Conservation (phyloP, 2,888 invertebrate species). For the Nemapogon koenigi region DNA sequence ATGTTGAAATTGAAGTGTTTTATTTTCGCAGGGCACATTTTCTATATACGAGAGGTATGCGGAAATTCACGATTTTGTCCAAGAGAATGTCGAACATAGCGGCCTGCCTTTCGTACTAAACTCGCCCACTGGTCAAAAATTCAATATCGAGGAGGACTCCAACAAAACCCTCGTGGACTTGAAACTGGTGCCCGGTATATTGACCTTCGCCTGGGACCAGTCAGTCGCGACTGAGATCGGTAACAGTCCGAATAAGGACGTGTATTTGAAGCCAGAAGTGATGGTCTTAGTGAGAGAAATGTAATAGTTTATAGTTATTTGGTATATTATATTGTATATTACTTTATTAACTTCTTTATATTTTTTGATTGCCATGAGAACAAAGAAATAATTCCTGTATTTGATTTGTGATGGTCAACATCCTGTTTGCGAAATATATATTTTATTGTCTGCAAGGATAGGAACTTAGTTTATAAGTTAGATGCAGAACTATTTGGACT, state of each 20-base stretch:
- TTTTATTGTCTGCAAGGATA: too few relatives aligned
- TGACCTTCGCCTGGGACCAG: slow-evolving; percentile 76
- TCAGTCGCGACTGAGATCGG: slow-evolving; percentile 54
- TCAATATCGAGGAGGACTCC: slow-evolving; percentile 68
- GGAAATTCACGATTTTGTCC: slow-evolving; percentile 79
- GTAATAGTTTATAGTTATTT: too few relatives aligned
- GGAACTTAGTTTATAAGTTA: too few relatives aligned
- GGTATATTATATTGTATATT: too few relatives aligned
- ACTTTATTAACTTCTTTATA: too few relatives aligned
- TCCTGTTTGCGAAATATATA: too few relatives aligned
- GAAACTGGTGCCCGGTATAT: slow-evolving; percentile 81
- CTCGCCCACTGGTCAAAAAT: slow-evolving; percentile 70
- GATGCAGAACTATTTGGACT: too few relatives aligned
- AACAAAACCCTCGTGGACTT: slow-evolving; percentile 79
- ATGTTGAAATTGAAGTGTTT: not conserved
- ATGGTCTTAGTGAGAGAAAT: slow-evolving; percentile 71
- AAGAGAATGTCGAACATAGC: slow-evolving; percentile 74
- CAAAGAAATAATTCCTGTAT: too few relatives aligned
- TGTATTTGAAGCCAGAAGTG: slow-evolving; percentile 79
- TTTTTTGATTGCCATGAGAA: too few relatives aligned
- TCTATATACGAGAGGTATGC: slow-evolving; percentile 80
- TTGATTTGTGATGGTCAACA: too few relatives aligned
- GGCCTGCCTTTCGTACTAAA: slow-evolving; percentile 75
- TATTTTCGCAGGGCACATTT: slow-evolving; percentile 81
- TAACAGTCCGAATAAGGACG: slow-evolving; percentile 58